Base-by-base conservation (phyloP, 2,113 vertebrate genomes). In the Rafetus swinhoei region DNA sequence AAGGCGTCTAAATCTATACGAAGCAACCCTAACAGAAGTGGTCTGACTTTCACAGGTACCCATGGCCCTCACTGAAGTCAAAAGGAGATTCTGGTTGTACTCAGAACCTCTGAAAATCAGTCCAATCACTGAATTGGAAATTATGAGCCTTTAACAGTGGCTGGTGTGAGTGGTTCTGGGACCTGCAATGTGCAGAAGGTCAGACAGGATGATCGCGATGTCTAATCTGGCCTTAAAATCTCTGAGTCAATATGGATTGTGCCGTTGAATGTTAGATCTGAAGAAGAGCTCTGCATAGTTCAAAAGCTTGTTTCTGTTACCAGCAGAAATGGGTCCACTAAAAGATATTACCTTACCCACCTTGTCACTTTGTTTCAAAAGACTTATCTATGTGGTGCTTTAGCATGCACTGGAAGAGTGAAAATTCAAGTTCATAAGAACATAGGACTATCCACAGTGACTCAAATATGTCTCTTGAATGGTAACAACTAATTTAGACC, bases 1-100 rank as follows among this genome's bases (percentile, higher is more conserved):
- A 77, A 55, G 8, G 5, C 4, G 80, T 0, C 1, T 83, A 14
- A 0, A 0, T 84, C 18, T 5, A 50, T 35, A 1, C 29, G 35
- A 24, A 60, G 4, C 5, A 65, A 76, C 7, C 4, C 81, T 81
- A 93, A 69, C 14, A 91, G 84, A 2, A 84, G 6, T 7, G 35
- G 39, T 50, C 18, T 10, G 18, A 72, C 65, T 72, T 69, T 69
- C 65, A 35, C 32, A 35, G 35, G 11, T 76, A 12, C n/a, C 5
- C 19, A 45, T 39, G 22, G 72, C 72, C 45, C 35, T 76, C 39
- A 45, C 21, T 45, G 74, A 45, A 76, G 39, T 50, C 39, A 76
- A 76, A 45, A 35, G n/a, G 35, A 76, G n/a, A 9, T 39, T 19
- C 35, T 24, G 22, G 21, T 45, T 45, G 45, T 22, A 74, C n/a